phyloP scores from a whole-genome alignment of 35 echinoderm and acorn worm species.

The Heliocidaris erythrogramma region DNA sequence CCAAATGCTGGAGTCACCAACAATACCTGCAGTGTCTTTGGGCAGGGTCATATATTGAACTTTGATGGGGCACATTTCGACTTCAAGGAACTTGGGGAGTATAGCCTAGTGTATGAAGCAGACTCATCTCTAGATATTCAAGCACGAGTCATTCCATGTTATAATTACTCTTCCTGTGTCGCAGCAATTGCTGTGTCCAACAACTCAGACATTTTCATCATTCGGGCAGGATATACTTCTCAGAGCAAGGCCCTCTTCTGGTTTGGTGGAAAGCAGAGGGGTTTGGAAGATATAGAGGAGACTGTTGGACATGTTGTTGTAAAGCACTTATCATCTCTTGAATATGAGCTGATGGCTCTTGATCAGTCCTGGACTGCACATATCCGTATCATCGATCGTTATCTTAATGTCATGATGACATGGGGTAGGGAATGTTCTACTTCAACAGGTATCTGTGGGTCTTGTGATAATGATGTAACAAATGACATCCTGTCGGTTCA shows the following conservation, averaged over 20 bases:
- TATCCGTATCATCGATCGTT: slow-evolving; percentile 63
- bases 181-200: slow-evolving; percentile 57
- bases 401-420: slow-evolving; percentile 44
- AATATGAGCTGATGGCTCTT: slow-evolving; percentile 52
- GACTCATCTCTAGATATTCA: slow-evolving; percentile 55
- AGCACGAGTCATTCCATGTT: slow-evolving; percentile 74
- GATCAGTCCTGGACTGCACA: slow-evolving; percentile 44
- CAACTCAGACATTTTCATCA: slow-evolving; percentile 48
- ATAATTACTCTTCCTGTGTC: slow-evolving; percentile 73
- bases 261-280: slow-evolving; percentile 47
- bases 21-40: slow-evolving; percentile 72
- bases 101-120: slow-evolving; percentile 33
- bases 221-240: slow-evolving; percentile 70
- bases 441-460: slow-evolving; percentile 75
- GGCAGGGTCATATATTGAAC: slow-evolving; percentile 78
- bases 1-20: slow-evolving; percentile 15
- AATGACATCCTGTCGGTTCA: slow-evolving; percentile 66
- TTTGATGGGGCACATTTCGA: slow-evolving; percentile 84
- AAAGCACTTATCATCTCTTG: slow-evolving; percentile 44
- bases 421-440: slow-evolving; percentile 43
- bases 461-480: slow-evolving; percentile 72
- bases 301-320: slow-evolving; percentile 45
- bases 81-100: slow-evolving; percentile 91
- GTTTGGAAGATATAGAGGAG: slow-evolving; percentile 27
- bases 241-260: slow-evolving; percentile 62